These are phyloP conservation scores for Agrochola macilenta DNA, from an alignment of 2,888 invertebrate species.

Conservation along the genomic window DNA sequence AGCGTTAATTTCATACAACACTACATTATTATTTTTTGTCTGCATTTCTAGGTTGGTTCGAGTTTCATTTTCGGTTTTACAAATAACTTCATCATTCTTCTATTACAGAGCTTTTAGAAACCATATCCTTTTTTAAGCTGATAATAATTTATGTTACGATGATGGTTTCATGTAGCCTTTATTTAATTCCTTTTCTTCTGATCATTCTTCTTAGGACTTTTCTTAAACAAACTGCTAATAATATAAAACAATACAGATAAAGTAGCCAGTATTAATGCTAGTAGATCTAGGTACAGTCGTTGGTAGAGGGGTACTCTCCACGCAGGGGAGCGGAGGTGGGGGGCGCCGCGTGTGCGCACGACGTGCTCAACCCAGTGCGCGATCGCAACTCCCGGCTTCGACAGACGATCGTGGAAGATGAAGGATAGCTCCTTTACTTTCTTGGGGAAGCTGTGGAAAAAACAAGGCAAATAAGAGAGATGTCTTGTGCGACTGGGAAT, in stretches of 20 bases:
- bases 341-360: conserved; percentile 89
- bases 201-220: conserved; percentile 27
- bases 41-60: neutral
- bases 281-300: conserved; percentile 77
- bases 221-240: conserved; percentile 18
- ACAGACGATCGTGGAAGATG: conserved; percentile 82
- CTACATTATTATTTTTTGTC: neutral
- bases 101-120: neutral
- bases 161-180: neutral
- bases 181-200: conserved; percentile 55
- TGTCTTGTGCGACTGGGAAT: neutral
- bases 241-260: conserved; percentile 4
- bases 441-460: conserved; percentile 66
- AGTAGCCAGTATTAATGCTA: conserved; percentile 45
- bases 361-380: conserved; percentile 93
- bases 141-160: neutral
- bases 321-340: conserved; percentile 81
- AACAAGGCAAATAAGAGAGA: neutral
- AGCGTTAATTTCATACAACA: neutral
- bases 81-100: neutral
- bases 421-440: conserved; percentile 69
- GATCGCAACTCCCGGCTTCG: conserved; percentile 90
- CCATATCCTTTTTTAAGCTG: no score
- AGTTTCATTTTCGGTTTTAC: neutral
- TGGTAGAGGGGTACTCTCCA: conserved; percentile 71